These are phyloP conservation scores for Orestias chungarensis DNA, from an alignment of 2,797 vertebrate species.

Conservation along the genomic window DNA sequence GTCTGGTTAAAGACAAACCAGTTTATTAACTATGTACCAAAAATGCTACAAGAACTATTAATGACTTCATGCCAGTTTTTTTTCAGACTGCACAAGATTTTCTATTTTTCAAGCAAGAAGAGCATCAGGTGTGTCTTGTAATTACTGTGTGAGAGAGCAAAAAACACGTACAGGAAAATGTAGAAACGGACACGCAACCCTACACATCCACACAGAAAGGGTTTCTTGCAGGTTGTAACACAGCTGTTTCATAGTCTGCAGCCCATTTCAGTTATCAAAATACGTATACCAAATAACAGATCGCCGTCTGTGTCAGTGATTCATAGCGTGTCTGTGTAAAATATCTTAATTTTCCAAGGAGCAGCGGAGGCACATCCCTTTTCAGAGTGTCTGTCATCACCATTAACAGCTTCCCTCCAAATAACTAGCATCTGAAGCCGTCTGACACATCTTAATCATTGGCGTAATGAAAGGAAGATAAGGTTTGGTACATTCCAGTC, in stretches of 20 bases:
- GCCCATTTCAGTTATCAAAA: slow-evolving; percentile 45
- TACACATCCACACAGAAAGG: neutral
- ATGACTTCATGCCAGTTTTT: slow-evolving; percentile 33
- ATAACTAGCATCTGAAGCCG: slow-evolving; percentile 30
- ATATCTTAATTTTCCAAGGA: slow-evolving; percentile 22
- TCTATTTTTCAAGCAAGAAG: slow-evolving; percentile 15
- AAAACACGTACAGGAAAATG: slow-evolving; percentile 23
- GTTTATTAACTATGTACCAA: slow-evolving; percentile 59
- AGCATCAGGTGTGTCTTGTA: slow-evolving; percentile 65
- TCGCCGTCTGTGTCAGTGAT: slow-evolving; percentile 20
- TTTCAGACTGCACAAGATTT: slow-evolving; percentile 2
- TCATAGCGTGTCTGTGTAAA: slow-evolving; percentile 17
- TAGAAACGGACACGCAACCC: slow-evolving; percentile 18
- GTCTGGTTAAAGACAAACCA: slow-evolving; percentile 49
- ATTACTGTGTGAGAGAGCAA: slow-evolving; percentile 47
- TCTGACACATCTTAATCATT: slow-evolving; percentile 58
- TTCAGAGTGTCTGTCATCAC: slow-evolving; percentile 34
- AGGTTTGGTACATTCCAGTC: slow-evolving; percentile 48
- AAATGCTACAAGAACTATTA: slow-evolving; percentile 56
- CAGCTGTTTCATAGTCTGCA: slow-evolving; percentile 54
- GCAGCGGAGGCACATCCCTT: slow-evolving; percentile 23
- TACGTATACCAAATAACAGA: slow-evolving; percentile 41
- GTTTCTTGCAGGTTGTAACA: slow-evolving; percentile 54
- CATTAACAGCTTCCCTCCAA: slow-evolving; percentile 45
- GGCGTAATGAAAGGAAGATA: slow-evolving; percentile 60